Evolutionary conservation across 2,797 vertebrate species (phyloP).

Genomic region (Sebastiscus tertius): DNA sequence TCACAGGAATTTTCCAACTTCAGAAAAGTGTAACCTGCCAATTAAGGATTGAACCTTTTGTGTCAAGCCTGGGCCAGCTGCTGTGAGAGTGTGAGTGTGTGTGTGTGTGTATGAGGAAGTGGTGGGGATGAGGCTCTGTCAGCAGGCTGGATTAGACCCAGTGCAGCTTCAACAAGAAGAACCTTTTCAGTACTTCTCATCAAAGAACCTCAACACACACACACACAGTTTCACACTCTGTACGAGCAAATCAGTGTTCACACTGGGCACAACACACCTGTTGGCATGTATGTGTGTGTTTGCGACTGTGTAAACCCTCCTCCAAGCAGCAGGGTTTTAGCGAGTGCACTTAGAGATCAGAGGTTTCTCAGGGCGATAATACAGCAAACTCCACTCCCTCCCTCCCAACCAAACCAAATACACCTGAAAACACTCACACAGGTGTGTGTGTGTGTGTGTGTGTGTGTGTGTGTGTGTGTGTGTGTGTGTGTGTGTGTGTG

Average conservation of each 20-base stretch:
- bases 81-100: slow-evolving; percentile 25
- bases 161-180: slow-evolving; percentile 62
- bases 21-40: slow-evolving; percentile 59
- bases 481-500: slow-evolving; percentile 32
- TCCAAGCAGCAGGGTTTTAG: slow-evolving; percentile 72
- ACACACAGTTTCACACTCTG: slow-evolving; percentile 40
- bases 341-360: slow-evolving; percentile 78
- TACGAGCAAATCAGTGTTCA: slow-evolving; percentile 59
- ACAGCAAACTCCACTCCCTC: slow-evolving; percentile 71
- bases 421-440: slow-evolving; percentile 77
- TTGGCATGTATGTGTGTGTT: slow-evolving; percentile 52
- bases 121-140: slow-evolving; percentile 73
- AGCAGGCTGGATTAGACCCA: slow-evolving; percentile 72
- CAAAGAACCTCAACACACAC: slow-evolving; percentile 56
- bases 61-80: slow-evolving; percentile 62
- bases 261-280: slow-evolving; percentile 64
- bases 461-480: slow-evolving; percentile 28
- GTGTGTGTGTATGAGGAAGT: slow-evolving; percentile 59
- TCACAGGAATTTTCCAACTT: slow-evolving; percentile 62
- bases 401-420: slow-evolving; percentile 74
- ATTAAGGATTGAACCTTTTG: slow-evolving; percentile 65
- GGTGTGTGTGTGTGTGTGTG: slow-evolving; percentile 66
- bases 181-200: slow-evolving; percentile 68
- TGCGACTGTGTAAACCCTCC: slow-evolving; percentile 61
- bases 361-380: slow-evolving; percentile 74